Conservation (phyloP, 2,797 vertebrate genomes). For the Uromys caudimaculatus region DNA sequence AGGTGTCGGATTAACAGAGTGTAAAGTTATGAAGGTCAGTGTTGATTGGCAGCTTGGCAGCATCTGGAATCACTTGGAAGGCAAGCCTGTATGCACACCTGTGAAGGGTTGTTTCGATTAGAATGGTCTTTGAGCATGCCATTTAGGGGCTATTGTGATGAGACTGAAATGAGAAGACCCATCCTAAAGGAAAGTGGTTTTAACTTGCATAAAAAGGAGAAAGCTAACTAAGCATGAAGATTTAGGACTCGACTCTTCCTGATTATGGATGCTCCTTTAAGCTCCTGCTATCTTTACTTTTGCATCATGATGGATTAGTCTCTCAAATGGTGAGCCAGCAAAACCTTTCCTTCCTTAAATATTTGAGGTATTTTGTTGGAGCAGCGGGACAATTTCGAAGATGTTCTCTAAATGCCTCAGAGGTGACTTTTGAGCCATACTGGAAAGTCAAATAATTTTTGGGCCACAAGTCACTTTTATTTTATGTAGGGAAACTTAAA, state of each 20-base stretch:
- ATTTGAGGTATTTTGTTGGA: not conserved
- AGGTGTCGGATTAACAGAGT: not conserved
- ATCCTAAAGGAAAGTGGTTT: not conserved
- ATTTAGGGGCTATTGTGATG: not conserved
- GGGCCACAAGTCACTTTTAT: not conserved
- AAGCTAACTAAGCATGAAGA: not conserved
- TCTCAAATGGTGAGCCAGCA: not conserved
- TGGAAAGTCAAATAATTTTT: constrained; percentile 2
- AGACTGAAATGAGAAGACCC: not conserved
- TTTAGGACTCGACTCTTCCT: not conserved
- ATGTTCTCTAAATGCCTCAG: not conserved
- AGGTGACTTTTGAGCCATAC: not conserved
- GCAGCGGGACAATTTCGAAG: not conserved
- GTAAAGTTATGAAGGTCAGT: not conserved
- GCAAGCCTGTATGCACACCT: not conserved
- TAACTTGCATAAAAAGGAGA: not conserved
- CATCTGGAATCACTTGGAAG: not conserved
- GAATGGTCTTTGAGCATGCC: not conserved
- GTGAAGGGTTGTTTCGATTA: not conserved
- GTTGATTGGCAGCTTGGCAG: not conserved
- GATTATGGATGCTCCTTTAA: not conserved
- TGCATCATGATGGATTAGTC: not conserved
- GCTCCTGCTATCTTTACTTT: not conserved
- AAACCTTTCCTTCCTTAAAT: no score
- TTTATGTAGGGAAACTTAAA: not conserved